phyloP scores from a whole-genome alignment of 2,888 invertebrate species.

The Notocelia uddmanniana region DNA sequence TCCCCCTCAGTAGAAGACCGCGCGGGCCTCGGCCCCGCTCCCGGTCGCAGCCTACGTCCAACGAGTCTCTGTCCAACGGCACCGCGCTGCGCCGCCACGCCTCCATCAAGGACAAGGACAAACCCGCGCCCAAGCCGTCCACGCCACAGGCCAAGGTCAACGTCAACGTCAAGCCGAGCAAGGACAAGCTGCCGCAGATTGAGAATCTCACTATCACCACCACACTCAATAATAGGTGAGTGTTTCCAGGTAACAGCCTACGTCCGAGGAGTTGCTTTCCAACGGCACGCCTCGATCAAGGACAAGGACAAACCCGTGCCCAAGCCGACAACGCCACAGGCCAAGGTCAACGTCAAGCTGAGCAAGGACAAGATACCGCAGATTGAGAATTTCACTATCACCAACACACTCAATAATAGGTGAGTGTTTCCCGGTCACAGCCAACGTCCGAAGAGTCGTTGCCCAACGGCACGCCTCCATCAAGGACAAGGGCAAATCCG shows the following conservation, averaged over 20 bases:
- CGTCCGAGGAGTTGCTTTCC: constrained; percentile 69
- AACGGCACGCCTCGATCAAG: constrained; percentile 70
- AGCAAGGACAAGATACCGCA: no score
- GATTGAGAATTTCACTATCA: no score
- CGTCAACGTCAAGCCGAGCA: constrained; percentile 42
- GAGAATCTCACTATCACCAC: constrained; percentile 78
- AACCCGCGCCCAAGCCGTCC: constrained; percentile 23
- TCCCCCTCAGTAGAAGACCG: constrained; percentile 56
- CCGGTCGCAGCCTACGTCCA: constrained; percentile 74
- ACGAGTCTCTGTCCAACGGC: constrained; percentile 68
- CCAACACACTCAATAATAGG: no score
- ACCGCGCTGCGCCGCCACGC: constrained; percentile 67
- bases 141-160: background rate
- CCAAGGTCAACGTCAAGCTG: background rate
- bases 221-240: constrained; percentile 68
- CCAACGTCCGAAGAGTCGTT: no score
- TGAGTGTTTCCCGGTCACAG: no score
- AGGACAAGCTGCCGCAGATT: constrained; percentile 67
- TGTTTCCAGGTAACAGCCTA: constrained; percentile 73
- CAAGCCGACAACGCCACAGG: constrained; percentile 25
- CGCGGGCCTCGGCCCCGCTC: constrained; percentile 70
- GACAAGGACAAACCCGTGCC: constrained; percentile 17
- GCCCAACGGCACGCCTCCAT: no score
- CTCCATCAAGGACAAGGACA: constrained; percentile 59
- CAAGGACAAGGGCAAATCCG: no score